Evolutionary conservation across 2,797 vertebrate species (phyloP), one percentile per base, ranked within the genome.

Genomic region (Fistularia tabacaria): DNA sequence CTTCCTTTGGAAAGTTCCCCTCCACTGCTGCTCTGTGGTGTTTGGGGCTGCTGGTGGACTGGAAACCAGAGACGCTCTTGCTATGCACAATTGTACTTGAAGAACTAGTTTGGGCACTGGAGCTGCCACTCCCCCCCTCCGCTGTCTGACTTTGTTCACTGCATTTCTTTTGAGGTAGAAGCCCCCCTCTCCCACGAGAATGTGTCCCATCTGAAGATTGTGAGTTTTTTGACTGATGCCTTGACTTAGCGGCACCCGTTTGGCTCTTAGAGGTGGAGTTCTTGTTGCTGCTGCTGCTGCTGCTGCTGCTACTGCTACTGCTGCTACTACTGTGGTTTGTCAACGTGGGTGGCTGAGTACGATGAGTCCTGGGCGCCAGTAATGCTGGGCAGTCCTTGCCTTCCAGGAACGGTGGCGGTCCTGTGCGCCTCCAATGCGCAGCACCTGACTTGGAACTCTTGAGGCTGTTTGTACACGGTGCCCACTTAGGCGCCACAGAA

Each of bases 321-420:
- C 12, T 6, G 71, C 52, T 25, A 41, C 39, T 15, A 71, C 74
- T 1, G 25, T 25, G 25, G 25, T 25, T 25, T 25, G 25, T 25
- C 25, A 25, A 25, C 2, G 25, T 25, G 25, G 93, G 95, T 62
- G 92, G 89, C 66, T 91, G 92, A 40, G 96, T 98, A 79, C 94
- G 93, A 0, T 91, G 86, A 45, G 92, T 92, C 63, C 88, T 92
- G 8, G 91, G 86, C 5, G 91, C 62, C 0, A 90, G 92, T 68
- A 98, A 85, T 38, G 94, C 85, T 15, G 94, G 95, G 68, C 97
- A 97, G 49, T 98, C 97, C 69, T 95, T 97, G 57, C 97, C 96
- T 3, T 95, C 93, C 0, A 98, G 92, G 64, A 92, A 93, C 0
- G 95, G 96, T 3, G 97, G 97, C 0, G 97, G 93, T 0, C 97